Evolutionary conservation across 2,888 invertebrate genomes (phyloP), one percentile per base, ranked within the genome.

Genomic region (Sinhomidia bicolor): DNA sequence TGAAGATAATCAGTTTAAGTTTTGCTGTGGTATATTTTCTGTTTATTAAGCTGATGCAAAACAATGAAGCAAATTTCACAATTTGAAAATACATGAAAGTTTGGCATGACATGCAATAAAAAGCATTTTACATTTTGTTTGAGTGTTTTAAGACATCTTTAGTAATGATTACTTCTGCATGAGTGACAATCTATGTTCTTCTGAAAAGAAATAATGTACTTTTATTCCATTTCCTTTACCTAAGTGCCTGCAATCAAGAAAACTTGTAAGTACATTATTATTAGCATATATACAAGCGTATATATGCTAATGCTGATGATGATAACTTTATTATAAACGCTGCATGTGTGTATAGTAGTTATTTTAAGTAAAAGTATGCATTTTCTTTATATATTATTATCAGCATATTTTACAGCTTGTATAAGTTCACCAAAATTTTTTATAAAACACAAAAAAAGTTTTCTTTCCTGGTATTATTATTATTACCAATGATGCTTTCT

Each of bases 131-230:
- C 9, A 5, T 17, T 29, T n/a, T 51, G 12, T 6, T 29, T 60
- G 12, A 3, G 20, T 20, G 26, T 47, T 23, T 74, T 0, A 14
- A 51, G 26, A 26, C 51, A 76, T 26, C 23, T 51, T 17, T 36
- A 76, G 51, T 76, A 60, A 60, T 82, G 41, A 68, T 82, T 65
- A 32, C 54, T 82, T 82, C 82, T 82, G 68, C 82, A 68, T 82
- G 68, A 82, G 51, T 82, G 68, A 65, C 68, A 82, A 82, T 68
- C 68, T 82, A 44, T 82, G 68, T 17, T 23, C 68, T 51, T 23
- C 47, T 47, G 51, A 68, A 62, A 82, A 68, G 65, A 82, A 82
- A 65, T 68, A 68, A 68, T 1, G 51, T 51, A n/a, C n/a, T 65
- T 81, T 81, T 65, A 44, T 81, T 51, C 32, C 26, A 76, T 41